phyloP scores from a whole-genome alignment of 64 coral and sea anemone genomes.

The Orbicella faveolata region DNA sequence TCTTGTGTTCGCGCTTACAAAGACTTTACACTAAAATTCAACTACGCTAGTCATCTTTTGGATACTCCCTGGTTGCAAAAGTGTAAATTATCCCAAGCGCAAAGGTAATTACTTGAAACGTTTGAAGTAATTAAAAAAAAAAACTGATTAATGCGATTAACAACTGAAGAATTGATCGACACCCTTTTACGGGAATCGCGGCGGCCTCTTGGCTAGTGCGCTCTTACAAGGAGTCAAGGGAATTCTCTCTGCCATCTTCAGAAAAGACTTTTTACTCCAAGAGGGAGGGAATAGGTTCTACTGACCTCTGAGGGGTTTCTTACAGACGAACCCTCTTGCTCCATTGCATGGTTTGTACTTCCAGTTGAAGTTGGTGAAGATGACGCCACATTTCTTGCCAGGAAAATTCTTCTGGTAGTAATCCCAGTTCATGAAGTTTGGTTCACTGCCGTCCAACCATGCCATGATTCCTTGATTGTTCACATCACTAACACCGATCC shows the following conservation, averaged over 20 bases:
- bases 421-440: constrained; percentile 75
- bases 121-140: too few species aligned
- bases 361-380: constrained; percentile 61
- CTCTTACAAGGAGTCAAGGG: too few species aligned
- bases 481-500: constrained; percentile 78
- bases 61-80: too few species aligned
- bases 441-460: constrained; percentile 77
- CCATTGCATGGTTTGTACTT: constrained; percentile 65
- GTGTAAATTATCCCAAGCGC: too few species aligned
- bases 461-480: constrained; percentile 50
- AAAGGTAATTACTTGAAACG: too few species aligned
- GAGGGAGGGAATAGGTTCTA: not conserved
- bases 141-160: too few species aligned
- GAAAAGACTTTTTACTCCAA: not conserved
- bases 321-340: constrained; percentile 75
- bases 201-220: too few species aligned
- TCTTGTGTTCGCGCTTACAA: not conserved
- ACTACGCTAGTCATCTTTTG: too few species aligned
- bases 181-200: too few species aligned
- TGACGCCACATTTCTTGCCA: constrained; percentile 67
- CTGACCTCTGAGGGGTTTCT: constrained; percentile 69
- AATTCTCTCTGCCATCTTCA: too few species aligned
- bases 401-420: constrained; percentile 45
- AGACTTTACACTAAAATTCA: too few species aligned
- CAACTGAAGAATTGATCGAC: too few species aligned